Evolutionary conservation across 2,888 invertebrate species (phyloP).

Genomic region (Megalurothrips usitatus): DNA sequence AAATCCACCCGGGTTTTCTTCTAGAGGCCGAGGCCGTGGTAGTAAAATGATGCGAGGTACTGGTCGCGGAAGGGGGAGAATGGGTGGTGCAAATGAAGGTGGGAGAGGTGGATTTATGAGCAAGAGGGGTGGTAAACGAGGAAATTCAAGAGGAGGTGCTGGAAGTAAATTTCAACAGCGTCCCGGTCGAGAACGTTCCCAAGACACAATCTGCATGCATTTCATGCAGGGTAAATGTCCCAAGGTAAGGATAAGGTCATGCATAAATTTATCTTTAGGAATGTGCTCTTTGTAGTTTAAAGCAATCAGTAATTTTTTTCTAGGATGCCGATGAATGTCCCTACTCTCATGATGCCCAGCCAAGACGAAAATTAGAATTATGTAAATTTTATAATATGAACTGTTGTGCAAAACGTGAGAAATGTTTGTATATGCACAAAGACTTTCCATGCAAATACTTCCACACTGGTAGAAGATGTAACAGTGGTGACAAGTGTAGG

Average conservation of each 20-base stretch:
- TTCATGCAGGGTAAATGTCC: conserved; percentile 87
- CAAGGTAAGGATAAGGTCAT: conserved; percentile 47
- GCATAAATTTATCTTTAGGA: neutral
- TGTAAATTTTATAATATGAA: conserved; percentile 97
- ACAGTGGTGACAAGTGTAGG: conserved; percentile 72
- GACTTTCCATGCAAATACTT: conserved; percentile 97
- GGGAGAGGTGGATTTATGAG: conserved; percentile 48
- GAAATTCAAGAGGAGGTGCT: conserved; percentile 49
- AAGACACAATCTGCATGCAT: conserved; percentile 73
- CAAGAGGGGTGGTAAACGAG: conserved; percentile 48
- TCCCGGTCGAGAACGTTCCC: conserved; percentile 40
- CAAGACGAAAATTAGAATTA: conserved; percentile 83
- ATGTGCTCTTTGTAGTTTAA: neutral
- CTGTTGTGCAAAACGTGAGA: conserved; percentile 90
- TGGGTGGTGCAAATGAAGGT: conserved; percentile 42
- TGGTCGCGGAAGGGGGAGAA: neutral
- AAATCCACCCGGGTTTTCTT: neutral
- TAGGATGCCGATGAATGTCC: conserved; percentile 71
- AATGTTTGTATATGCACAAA: conserved; percentile 93
- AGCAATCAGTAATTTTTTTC: conserved; percentile 27
- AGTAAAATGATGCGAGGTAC: neutral
- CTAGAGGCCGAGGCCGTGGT: neutral
- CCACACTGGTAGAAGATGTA: conserved; percentile 86
- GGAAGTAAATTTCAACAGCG: conserved; percentile 57
- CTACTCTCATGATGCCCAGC: conserved; percentile 77